These are phyloP conservation scores for Notolepis coatsorum DNA, from an alignment of 2,797 vertebrate genomes.

Conservation along the genomic window DNA sequence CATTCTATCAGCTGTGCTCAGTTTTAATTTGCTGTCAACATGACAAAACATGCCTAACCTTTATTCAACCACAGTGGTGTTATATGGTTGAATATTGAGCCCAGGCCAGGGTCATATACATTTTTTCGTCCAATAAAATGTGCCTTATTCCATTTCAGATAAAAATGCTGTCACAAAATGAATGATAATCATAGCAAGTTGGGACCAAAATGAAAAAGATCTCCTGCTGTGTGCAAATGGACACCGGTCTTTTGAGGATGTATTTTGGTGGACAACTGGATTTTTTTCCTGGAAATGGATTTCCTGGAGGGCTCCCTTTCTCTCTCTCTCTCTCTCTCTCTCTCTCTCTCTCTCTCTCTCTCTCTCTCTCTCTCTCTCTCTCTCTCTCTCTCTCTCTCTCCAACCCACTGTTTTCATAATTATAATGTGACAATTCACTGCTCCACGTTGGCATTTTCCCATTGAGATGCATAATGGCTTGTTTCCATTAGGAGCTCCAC, in stretches of 20 bases:
- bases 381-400: no score
- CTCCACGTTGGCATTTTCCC: slow-evolving; percentile 52
- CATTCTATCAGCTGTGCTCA: no score
- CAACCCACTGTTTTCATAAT: slow-evolving; percentile 49
- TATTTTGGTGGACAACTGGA: slow-evolving; percentile 50
- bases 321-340: no score
- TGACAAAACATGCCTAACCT: background rate
- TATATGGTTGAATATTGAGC: background rate
- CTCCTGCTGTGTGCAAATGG: slow-evolving; percentile 45
- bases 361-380: no score
- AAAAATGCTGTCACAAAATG: slow-evolving; percentile 33
- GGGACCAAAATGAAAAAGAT: slow-evolving; percentile 48
- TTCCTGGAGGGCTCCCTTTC: slow-evolving; percentile 43
- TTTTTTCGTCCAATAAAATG: slow-evolving; percentile 6
- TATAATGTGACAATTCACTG: slow-evolving; percentile 61
- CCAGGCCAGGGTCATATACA: background rate
- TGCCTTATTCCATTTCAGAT: slow-evolving; percentile 1
- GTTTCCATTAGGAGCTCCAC: slow-evolving; percentile 57
- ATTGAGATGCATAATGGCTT: slow-evolving; percentile 63
- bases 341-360: no score
- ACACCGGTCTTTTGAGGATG: slow-evolving; percentile 40
- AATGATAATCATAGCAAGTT: slow-evolving; percentile 48
- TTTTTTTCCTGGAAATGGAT: slow-evolving; percentile 45
- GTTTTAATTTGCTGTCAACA: no score
- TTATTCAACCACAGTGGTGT: background rate